Base-by-base conservation (phyloP, 2,113 vertebrate genomes). In the Eulemur macaco region DNA sequence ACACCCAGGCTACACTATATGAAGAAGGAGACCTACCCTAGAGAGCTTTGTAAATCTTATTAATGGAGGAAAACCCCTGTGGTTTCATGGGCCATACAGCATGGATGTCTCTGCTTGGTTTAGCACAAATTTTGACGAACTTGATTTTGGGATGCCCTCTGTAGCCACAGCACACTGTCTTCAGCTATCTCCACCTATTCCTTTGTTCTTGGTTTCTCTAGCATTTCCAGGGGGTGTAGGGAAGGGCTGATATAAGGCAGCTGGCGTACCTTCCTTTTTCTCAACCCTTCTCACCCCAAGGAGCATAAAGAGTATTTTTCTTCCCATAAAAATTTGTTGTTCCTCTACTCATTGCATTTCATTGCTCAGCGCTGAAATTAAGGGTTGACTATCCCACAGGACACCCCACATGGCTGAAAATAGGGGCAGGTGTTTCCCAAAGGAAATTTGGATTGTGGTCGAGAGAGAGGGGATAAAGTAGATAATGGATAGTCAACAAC, bases 391-490 rank as follows among this genome's bases (percentile, higher is more conserved):
- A 18, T 23, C 31, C 31, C 5, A 47, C 0, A 21, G 0, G 8
- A 29, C 23, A 56, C n/a, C 45, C 25, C 10, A 39, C 52, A 0
- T 56, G 34, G n/a, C n/a, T 73, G 60, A 94, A 88, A 77, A 84
- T n/a, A n/a, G 74, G 21, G 15, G 17, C 31, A 11, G 6, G 2
- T 69, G 23, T 91, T 74, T 78, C 66, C 39, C 42, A 47, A 82
- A 52, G 56, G 60, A 78, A 69, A 68, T 77, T 86, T 56, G 42
- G 85, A 15, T 66, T 91, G 29, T 54, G 27, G 20, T 96, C 50
- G 66, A 60, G 58, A 60, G 58, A 60, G 58, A 60, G 27, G 58
- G 25, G 17, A 18, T 54, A 10, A 8, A 60, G 17, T 60, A 27
- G 60, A 76, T 29, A 64, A 29, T 64, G 63, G 63, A 31, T 64